A percentile compares a stretch with the other conserved stretches of the same genome.
phyloP scores from a whole-genome alignment of 2,797 vertebrate species.

The Malurus leucopterus region DNA sequence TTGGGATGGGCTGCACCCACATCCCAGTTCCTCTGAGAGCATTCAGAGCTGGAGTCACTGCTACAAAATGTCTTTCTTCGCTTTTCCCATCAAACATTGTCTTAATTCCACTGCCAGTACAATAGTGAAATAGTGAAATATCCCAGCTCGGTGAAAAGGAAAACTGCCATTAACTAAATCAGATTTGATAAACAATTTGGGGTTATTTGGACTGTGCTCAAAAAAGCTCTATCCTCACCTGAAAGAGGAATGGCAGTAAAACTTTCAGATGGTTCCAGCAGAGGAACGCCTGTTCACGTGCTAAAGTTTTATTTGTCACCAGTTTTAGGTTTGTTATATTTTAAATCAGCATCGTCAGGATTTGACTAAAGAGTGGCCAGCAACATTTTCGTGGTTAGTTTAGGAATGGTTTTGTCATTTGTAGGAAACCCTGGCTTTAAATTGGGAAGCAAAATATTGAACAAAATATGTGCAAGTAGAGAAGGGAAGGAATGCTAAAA shows the following conservation, averaged over 20 bases:
- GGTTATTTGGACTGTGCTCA: background rate
- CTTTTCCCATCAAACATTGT: background rate
- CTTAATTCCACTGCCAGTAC: background rate
- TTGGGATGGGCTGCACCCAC: rapidly evolving
- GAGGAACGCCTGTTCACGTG: background rate
- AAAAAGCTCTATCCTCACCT: background rate
- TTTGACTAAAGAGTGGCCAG: background rate
- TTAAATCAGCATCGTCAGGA: background rate
- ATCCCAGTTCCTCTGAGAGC: rapidly evolving
- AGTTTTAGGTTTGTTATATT: background rate
- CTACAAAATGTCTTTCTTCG: background rate
- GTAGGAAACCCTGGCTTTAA: background rate
- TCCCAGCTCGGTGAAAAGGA: background rate
- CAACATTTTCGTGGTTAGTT: background rate
- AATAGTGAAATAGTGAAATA: too few relatives aligned
- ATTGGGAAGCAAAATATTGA: background rate
- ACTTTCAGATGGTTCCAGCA: background rate
- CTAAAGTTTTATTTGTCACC: background rate
- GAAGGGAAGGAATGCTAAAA: background rate
- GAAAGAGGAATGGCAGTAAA: background rate
- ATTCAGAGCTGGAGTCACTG: rapidly evolving
- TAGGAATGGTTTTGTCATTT: background rate
- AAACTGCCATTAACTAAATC: background rate
- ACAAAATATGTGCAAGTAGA: background rate
- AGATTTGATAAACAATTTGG: background rate